Base-by-base conservation (phyloP, 2,797 vertebrate genomes). In the Microchirus variegatus region DNA sequence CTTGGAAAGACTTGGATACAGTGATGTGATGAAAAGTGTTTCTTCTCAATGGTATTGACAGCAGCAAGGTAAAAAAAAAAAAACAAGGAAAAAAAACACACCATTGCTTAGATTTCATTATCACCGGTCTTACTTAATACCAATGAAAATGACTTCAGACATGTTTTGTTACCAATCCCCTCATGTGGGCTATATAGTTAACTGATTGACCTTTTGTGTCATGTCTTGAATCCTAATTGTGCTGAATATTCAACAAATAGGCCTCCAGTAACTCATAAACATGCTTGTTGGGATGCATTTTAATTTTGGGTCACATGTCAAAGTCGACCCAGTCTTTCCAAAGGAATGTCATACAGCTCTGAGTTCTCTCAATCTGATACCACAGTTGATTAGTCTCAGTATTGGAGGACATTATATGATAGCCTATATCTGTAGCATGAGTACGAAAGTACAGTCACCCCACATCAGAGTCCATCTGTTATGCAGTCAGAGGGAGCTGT, bases 351-450 rank as follows among this genome's bases (percentile, higher is more conserved):
- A 77, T 88, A 89, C 84, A 88, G 80, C 78, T 86, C 84, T 81
- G 82, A 87, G 77, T 75, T 75, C 73, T 84, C 74, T 83, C 81
- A 83, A 74, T 86, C 84, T 82, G 82, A 87, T 71, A 80, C 77
- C 78, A 85, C 86, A 75, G 81, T 87, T 80, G 87, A 87, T 84
- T 76, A 86, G 87, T 88, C 81, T 89, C 87, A 84, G 69, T 81
- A 77, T 85, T 72, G 83, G 73, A n/a, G 31, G 90, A 88, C 87
- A 88, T 82, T 80, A 91, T 89, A 88, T 87, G 86, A 90, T 90
- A 89, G 90, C 89, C 85, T 92, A 82, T 91, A 89, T 90, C 90
- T 92, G 89, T 91, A 92, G 91, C 91, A 92, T 92, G 91, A 90
- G 89, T 88, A 90, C 87, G 75, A 69, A 87, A 81, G 85, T 88